These are phyloP conservation scores for Phyllotreta cruciferae DNA, from an alignment of 2,888 invertebrate species.

Conservation along the genomic window DNA sequence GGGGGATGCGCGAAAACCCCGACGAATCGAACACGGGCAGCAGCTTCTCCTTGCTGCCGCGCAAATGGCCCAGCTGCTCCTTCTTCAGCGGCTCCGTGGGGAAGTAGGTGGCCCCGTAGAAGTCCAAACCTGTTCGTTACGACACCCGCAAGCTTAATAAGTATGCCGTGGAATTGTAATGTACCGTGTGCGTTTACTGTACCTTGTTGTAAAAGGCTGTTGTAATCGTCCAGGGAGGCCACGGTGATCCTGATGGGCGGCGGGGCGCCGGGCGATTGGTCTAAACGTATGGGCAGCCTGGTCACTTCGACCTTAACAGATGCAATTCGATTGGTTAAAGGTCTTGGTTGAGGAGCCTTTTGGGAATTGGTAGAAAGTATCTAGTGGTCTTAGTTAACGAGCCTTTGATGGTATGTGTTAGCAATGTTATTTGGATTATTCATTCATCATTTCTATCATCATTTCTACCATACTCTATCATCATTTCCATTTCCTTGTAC, in stretches of 20 bases:
- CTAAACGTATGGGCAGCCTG: constrained; percentile 64
- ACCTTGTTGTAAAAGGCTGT: constrained; percentile 78
- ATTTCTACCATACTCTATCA: too few species aligned
- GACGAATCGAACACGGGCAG: constrained; percentile 85
- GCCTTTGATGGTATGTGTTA: too few species aligned
- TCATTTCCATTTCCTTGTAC: too few species aligned
- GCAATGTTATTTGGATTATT: too few species aligned
- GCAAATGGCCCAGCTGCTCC: constrained; percentile 65
- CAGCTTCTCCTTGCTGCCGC: constrained; percentile 62
- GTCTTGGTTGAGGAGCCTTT: too few species aligned
- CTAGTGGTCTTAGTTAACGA: too few species aligned
- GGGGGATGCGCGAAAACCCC: constrained; percentile 83
- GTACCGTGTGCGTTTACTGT: not conserved
- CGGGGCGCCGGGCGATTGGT: constrained; percentile 65
- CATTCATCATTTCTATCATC: too few species aligned
- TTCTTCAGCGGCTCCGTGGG: constrained; percentile 74
- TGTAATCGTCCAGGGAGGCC: constrained; percentile 78
- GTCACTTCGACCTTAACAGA: constrained; percentile 71
- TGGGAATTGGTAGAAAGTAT: too few species aligned
- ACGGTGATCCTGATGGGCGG: constrained; percentile 77
- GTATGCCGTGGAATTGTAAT: too few species aligned
- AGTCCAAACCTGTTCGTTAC: constrained; percentile 68
- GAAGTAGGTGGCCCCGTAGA: constrained; percentile 88
- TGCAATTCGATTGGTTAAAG: not conserved
- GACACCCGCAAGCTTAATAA: too few species aligned